Evolutionary conservation across 2,113 vertebrate species (phyloP).

Genomic region (Aphelocoma coerulescens): DNA sequence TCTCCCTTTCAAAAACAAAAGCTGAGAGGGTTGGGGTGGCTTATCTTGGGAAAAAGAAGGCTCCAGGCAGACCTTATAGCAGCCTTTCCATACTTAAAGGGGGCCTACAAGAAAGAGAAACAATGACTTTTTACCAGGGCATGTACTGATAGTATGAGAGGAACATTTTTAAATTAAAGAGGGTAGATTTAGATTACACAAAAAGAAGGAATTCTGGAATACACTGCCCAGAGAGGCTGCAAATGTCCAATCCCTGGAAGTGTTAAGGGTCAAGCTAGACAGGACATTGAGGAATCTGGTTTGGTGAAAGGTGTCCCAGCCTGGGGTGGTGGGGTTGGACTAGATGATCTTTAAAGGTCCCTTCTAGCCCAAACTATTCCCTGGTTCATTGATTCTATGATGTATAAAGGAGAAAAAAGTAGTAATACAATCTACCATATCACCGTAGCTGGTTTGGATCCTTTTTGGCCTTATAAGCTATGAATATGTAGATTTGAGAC

Average conservation of each 20-base stretch:
- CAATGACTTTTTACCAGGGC: not conserved
- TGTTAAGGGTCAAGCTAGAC: not conserved
- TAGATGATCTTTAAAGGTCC: not conserved
- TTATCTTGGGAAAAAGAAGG: not conserved
- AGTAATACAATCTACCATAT: not conserved
- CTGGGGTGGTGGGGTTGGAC: not conserved
- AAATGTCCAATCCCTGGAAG: not conserved
- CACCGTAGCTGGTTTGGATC: not conserved
- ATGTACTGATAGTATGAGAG: not conserved
- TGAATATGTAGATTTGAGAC: not conserved
- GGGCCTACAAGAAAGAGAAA: not conserved
- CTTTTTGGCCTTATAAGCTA: not conserved
- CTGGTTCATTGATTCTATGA: not conserved
- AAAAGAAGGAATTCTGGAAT: not conserved
- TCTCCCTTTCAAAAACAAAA: not conserved
- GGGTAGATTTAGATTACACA: not conserved
- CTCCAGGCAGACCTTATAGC: not conserved
- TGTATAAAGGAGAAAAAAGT: not conserved
- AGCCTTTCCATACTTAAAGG: not conserved
- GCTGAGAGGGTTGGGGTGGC: not conserved
- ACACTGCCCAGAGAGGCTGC: not conserved
- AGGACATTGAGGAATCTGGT: not conserved
- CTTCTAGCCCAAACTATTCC: not conserved
- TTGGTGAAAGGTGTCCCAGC: not conserved
- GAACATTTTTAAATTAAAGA: not conserved